Percentiles rank a stretch among this genome's conserved stretches.
phyloP scores from a whole-genome alignment of 2,888 invertebrate species.

The Ormia ochracea region DNA sequence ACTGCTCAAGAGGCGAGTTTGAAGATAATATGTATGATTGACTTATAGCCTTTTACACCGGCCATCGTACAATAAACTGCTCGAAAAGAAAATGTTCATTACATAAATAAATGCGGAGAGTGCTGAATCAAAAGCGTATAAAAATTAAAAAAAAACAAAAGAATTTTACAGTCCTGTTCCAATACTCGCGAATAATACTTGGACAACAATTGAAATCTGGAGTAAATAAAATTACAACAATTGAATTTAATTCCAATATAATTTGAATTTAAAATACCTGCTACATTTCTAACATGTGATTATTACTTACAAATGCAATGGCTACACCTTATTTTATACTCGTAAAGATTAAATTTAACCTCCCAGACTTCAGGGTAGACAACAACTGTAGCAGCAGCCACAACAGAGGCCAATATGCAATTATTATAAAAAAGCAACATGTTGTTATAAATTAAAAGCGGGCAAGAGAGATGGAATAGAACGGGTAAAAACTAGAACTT shows the following conservation, averaged over 20 bases:
- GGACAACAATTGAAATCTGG: not conserved
- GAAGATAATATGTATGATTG: not conserved
- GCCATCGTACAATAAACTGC: no score
- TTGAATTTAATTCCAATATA: slow-evolving; percentile 6
- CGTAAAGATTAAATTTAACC: slow-evolving; percentile 55
- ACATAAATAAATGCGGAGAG: not conserved
- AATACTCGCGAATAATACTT: not conserved
- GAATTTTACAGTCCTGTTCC: slow-evolving; percentile 12
- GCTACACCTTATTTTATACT: slow-evolving; percentile 41
- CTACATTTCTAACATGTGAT: slow-evolving; percentile 25
- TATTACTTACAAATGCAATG: slow-evolving; percentile 23
- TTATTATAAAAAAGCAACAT: slow-evolving; percentile 21
- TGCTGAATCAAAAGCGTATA: not conserved
- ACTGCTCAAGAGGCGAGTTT: no score
- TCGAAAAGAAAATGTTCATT: not conserved
- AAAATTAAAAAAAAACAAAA: not conserved
- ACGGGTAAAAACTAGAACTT: slow-evolving; percentile 17
- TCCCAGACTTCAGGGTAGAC: slow-evolving; percentile 62
- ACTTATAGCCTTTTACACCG: not conserved
- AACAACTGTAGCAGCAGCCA: not conserved
- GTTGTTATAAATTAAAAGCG: slow-evolving; percentile 6
- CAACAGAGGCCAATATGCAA: slow-evolving; percentile 20
- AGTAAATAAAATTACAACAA: not conserved
- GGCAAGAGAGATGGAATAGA: not conserved
- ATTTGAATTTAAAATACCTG: not conserved